Evolutionary conservation across 1,140 invertebrate species (phyloP).

Genomic region (Contarinia nasturtii): DNA sequence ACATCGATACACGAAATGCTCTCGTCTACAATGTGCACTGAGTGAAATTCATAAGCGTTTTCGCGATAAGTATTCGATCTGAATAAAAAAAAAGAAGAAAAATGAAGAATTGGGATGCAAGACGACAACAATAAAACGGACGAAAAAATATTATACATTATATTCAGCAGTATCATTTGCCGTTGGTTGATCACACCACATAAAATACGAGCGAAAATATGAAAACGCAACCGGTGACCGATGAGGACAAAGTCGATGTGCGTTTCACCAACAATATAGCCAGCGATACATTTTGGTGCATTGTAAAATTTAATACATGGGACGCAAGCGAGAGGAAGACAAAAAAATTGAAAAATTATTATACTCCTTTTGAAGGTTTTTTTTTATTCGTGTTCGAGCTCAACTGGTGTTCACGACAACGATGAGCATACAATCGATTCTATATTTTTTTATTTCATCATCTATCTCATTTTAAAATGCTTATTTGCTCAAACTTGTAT

Average conservation of each 20-base stretch:
- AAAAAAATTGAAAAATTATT: background rate
- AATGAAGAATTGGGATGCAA: slow-evolving; percentile 17
- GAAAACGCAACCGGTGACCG: slow-evolving; percentile 17
- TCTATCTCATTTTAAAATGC: no score
- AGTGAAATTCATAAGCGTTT: slow-evolving; percentile 16
- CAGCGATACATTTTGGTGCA: slow-evolving; percentile 19
- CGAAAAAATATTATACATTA: slow-evolving; percentile 4
- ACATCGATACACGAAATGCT: no score
- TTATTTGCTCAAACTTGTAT: no score
- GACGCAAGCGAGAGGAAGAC: slow-evolving; percentile 3
- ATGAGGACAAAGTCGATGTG: slow-evolving; percentile 1
- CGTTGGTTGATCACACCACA: no score
- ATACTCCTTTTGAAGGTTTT: no score
- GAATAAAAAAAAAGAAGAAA: slow-evolving; percentile 14
- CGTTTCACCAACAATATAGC: slow-evolving; percentile 8
- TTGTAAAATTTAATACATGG: slow-evolving; percentile 10
- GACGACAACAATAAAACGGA: slow-evolving; percentile 8
- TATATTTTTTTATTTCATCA: no score
- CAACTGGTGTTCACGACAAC: no score
- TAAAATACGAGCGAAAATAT: slow-evolving; percentile 13
- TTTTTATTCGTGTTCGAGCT: no score
- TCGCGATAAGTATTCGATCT: no score
- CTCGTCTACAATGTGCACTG: no score
- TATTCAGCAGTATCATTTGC: no score
- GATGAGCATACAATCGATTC: no score